Base-by-base conservation (phyloP, 2,888 invertebrate species). In the Tortricodes alternella region DNA sequence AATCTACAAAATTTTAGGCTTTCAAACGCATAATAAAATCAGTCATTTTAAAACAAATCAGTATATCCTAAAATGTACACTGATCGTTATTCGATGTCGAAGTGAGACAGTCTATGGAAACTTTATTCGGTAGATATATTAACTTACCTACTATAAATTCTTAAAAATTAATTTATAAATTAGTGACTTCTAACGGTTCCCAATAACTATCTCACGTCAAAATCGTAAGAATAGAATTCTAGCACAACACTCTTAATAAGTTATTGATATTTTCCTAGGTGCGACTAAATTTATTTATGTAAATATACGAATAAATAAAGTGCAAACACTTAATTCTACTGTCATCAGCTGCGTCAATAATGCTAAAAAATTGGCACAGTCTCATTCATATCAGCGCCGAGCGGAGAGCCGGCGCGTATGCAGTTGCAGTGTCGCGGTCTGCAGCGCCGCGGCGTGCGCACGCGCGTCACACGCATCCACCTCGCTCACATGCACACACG, bases 291-390 rank as follows among this genome's bases (percentile, higher is more conserved):
- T 87, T 89, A 87, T 87, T 56, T 50, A 83, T 78, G 80, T 90
- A 88, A 89, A 82, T 88, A 86, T 88, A 89, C 81, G 89, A 89
- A 89, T 90, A 90, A 89, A 89, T 90, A 91, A 91, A 91, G 91
- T 91, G 91, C 91, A 91, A 89, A 91, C 91, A 92, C 92, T 92
- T 91, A 92, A 82, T 72, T 81, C 91, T 92, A 92, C 86, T 75
- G 74, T 85, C 84, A 73, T 86, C 79, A 85, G 87, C 84, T 78
- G 85, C 81, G 78, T 85, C 82, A 74, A 76, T 80, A 78, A 86
- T 80, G 85, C 87, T 88, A 84, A 80, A 80, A 83, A 85, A 86
- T 90, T 90, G 90, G 89, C 90, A 89, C 89, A 83, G 81, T 89
- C 88, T 82, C 89, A 85, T 85, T 86, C 87, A 85, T 78, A 74